These are phyloP conservation scores for Octomys mimax DNA, from an alignment of 2,797 vertebrate genomes.

Conservation along the genomic window DNA sequence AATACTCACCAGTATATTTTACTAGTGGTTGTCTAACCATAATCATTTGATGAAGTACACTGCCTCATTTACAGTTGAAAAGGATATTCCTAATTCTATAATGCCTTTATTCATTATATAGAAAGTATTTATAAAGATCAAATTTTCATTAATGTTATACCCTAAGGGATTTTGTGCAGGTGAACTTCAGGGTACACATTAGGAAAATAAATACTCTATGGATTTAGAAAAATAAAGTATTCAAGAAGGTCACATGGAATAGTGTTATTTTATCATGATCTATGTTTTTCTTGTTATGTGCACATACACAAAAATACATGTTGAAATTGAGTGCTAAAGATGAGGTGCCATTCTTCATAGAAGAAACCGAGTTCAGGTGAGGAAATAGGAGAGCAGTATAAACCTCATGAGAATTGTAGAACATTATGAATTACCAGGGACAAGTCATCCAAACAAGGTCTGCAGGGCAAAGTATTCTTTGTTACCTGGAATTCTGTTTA, in stretches of 20 bases:
- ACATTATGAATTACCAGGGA: neutral
- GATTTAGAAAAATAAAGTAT: neutral
- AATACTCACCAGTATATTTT: neutral
- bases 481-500: neutral
- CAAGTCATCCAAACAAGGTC: neutral
- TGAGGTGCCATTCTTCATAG: neutral
- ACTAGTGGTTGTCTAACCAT: neutral
- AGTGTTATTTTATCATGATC: neutral
- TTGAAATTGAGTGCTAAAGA: neutral
- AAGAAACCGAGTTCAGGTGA: neutral
- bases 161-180: neutral
- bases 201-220: neutral
- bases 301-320: neutral
- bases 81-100: neutral
- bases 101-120: neutral
- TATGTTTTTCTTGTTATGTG: neutral
- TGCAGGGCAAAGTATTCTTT: accelerated
- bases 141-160: neutral
- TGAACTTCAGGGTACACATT: neutral
- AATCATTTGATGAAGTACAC: neutral
- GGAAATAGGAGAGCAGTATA: neutral
- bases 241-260: neutral
- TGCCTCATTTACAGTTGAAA: neutral
- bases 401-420: neutral
- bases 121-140: neutral